phyloP scores from a whole-genome alignment of 2,888 invertebrate species.

The Pogonocherus hispidulus region DNA sequence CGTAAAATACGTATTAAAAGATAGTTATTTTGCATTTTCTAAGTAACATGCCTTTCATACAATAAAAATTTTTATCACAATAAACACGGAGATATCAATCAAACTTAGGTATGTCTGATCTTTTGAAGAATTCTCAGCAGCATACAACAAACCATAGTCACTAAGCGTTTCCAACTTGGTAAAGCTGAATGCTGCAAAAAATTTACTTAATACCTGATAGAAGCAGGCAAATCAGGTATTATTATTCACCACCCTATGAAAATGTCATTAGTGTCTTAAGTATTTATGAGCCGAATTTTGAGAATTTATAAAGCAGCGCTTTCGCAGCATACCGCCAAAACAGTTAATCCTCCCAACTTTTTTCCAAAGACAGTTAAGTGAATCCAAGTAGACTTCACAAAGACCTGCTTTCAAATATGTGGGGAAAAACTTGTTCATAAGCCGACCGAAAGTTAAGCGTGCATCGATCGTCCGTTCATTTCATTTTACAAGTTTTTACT shows the following conservation, averaged over 20 bases:
- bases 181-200: no score
- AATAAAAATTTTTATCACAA: no score
- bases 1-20: no score
- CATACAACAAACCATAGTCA: no score
- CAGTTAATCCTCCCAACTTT: constrained; percentile 50
- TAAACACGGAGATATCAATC: no score
- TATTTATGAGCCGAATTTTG: constrained; percentile 34
- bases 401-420: constrained; percentile 55
- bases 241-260: background rate
- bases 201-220: no score
- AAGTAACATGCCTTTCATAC: no score
- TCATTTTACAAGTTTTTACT: constrained; percentile 59
- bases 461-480: constrained; percentile 50
- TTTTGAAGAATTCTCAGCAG: no score
- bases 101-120: no score
- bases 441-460: constrained; percentile 50
- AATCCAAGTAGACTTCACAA: constrained; percentile 50
- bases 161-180: no score
- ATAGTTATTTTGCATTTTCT: no score
- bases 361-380: constrained; percentile 50
- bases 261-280: background rate
- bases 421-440: constrained; percentile 55
- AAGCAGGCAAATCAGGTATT: background rate
- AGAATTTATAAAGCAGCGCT: constrained; percentile 32
- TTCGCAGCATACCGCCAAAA: constrained; percentile 43